Conservation (phyloP, 2,888 invertebrate species). For the Ochlodes sylvanus region DNA sequence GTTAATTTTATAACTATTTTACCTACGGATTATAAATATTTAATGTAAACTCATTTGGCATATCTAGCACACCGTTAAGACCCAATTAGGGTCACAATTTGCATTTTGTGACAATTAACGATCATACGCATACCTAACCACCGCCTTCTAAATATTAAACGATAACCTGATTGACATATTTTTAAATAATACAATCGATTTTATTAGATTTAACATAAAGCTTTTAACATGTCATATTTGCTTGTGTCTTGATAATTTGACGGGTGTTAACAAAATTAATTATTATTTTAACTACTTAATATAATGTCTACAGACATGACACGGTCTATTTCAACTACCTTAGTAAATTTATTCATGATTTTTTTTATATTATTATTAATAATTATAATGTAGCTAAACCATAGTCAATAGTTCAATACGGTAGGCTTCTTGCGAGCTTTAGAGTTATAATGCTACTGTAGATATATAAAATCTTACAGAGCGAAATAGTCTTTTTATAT, state of each 20-base stretch:
- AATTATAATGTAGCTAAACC: neutral
- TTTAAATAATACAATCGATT: neutral
- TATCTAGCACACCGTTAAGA: conserved; percentile 70
- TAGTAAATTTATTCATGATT: neutral
- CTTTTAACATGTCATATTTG: conserved; percentile 1
- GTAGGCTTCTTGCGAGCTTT: neutral
- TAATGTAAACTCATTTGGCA: conserved; percentile 65
- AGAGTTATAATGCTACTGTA: neutral
- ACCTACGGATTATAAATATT: conserved; percentile 55
- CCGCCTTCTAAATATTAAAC: conserved; percentile 15
- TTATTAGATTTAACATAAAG: conserved; percentile 7
- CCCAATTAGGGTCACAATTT: conserved; percentile 45
- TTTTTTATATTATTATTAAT: no score
- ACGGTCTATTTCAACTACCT: neutral
- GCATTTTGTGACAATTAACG: conserved; percentile 43
- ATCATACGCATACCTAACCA: conserved; percentile 9
- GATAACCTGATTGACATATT: conserved; percentile 37
- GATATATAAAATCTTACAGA: neutral
- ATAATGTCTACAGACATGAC: neutral
- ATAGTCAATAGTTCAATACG: neutral
- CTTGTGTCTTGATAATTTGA: neutral
- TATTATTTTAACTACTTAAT: neutral
- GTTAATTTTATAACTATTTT: conserved; percentile 41
- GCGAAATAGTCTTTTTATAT: neutral
- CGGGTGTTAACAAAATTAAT: neutral